phyloP scores from a whole-genome alignment of 2,797 vertebrate species.

The Myiotriccus ornatus region DNA sequence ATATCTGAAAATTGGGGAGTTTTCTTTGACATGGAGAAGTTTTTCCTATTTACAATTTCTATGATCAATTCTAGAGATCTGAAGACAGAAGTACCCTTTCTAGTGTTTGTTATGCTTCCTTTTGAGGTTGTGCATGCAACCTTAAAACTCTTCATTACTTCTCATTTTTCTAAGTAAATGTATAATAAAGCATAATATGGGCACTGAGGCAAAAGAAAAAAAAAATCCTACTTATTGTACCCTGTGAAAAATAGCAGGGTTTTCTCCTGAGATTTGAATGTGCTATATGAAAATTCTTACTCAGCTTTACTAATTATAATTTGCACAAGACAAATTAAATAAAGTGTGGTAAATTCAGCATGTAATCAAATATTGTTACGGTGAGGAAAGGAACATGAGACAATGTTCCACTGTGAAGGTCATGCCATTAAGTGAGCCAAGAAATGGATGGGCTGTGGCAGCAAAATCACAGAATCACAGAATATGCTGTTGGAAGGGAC shows the following conservation, averaged over 20 bases:
- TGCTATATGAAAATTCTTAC: not conserved
- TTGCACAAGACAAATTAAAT: not conserved
- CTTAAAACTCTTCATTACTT: not conserved
- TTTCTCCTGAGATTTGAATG: not conserved
- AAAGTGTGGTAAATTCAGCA: not conserved
- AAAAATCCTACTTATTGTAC: not conserved
- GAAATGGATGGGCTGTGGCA: not conserved
- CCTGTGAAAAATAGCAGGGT: not conserved
- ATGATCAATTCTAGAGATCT: not conserved
- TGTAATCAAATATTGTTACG: accelerated
- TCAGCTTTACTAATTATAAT: not conserved
- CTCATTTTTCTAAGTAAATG: not conserved
- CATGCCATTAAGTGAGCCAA: no score
- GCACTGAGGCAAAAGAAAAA: not conserved
- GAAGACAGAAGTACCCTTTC: not conserved
- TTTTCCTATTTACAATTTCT: not conserved
- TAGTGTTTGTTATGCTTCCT: not conserved
- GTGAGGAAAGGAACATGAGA: not conserved
- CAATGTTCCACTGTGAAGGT: not conserved
- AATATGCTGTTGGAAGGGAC: not conserved
- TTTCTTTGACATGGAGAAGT: not conserved
- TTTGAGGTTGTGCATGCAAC: not conserved
- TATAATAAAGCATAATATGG: not conserved
- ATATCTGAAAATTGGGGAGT: not conserved
- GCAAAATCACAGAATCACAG: not conserved